These are phyloP conservation scores for Bradysia coprophila DNA, from an alignment of 1,140 invertebrate species.

Conservation along the genomic window DNA sequence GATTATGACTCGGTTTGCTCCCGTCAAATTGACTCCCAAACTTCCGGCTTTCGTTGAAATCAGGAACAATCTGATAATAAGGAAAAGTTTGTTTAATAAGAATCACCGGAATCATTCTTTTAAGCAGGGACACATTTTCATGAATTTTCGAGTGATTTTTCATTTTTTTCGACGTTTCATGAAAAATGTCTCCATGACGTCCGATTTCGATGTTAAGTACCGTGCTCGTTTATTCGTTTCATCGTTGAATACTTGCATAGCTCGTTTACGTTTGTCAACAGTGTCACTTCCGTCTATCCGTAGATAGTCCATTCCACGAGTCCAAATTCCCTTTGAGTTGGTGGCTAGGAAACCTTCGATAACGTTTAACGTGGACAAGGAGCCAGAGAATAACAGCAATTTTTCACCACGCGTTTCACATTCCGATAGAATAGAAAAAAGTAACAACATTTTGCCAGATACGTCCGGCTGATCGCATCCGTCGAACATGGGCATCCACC, in stretches of 20 bases:
- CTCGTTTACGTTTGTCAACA: constrained; percentile 52
- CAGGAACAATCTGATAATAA: constrained; percentile 56
- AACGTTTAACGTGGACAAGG: constrained; percentile 66
- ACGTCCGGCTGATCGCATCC: background rate
- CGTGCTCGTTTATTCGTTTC: constrained; percentile 48
- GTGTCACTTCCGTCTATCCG: constrained; percentile 75
- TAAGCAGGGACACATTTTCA: background rate
- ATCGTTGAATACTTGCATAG: constrained; percentile 74
- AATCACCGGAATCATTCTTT: background rate
- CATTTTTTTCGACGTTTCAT: background rate
- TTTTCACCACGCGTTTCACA: constrained; percentile 84
- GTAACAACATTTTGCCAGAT: constrained; percentile 51
- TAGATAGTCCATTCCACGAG: constrained; percentile 69
- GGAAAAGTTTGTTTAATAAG: constrained; percentile 18
- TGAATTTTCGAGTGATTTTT: background rate
- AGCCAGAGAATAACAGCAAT: constrained; percentile 78
- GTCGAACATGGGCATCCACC: background rate
- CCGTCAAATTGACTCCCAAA: constrained; percentile 86
- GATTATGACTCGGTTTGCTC: constrained; percentile 93
- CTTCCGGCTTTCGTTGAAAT: constrained; percentile 93
- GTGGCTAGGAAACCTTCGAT: constrained; percentile 74
- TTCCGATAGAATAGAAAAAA: constrained; percentile 71
- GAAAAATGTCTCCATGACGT: background rate
- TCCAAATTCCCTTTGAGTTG: constrained; percentile 54
- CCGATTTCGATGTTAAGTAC: no score